These are phyloP conservation scores for Yponomeuta malinellus DNA, from an alignment of 2,888 invertebrate species.

Conservation along the genomic window DNA sequence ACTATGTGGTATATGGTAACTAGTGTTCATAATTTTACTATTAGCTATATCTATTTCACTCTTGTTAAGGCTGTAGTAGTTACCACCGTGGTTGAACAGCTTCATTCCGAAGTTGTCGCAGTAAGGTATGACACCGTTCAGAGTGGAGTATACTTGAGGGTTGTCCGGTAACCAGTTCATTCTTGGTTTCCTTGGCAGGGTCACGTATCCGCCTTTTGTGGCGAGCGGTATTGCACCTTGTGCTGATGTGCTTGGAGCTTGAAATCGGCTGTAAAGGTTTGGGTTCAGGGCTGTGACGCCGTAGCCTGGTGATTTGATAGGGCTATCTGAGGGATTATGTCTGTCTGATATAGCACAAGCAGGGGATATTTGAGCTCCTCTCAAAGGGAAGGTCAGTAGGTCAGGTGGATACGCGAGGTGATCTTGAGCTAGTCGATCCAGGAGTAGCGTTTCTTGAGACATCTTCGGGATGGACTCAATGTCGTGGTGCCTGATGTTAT, in stretches of 20 bases:
- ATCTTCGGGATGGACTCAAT: conserved; percentile 71
- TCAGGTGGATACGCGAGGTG: conserved; percentile 86
- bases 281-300: conserved; percentile 47
- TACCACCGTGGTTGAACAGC: conserved; percentile 89
- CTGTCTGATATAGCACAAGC: conserved; percentile 40
- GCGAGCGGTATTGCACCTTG: conserved; percentile 73
- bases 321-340: conserved; percentile 38
- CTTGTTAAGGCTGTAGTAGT: conserved; percentile 85
- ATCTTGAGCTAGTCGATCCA: conserved; percentile 59
- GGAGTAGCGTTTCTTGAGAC: conserved; percentile 65
- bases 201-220: conserved; percentile 87
- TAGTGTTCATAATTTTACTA: conserved; percentile 67
- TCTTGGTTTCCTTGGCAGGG: conserved; percentile 87
- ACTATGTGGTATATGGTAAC: conserved; percentile 47
- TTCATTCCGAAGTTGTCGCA: conserved; percentile 90
- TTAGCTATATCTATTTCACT: conserved; percentile 76
- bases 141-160: conserved; percentile 56
- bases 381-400: conserved; percentile 83
- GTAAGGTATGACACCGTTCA: conserved; percentile 69
- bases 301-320: conserved; percentile 58
- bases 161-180: conserved; percentile 80
- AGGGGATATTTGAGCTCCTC: conserved; percentile 71
- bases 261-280: conserved; percentile 61
- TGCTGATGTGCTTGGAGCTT: conserved; percentile 77
- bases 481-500: conserved; percentile 77